Evolutionary conservation across 2,888 invertebrate species (phyloP), one percentile per base, ranked within the genome.

Genomic region (Zele albiditarsus): DNA sequence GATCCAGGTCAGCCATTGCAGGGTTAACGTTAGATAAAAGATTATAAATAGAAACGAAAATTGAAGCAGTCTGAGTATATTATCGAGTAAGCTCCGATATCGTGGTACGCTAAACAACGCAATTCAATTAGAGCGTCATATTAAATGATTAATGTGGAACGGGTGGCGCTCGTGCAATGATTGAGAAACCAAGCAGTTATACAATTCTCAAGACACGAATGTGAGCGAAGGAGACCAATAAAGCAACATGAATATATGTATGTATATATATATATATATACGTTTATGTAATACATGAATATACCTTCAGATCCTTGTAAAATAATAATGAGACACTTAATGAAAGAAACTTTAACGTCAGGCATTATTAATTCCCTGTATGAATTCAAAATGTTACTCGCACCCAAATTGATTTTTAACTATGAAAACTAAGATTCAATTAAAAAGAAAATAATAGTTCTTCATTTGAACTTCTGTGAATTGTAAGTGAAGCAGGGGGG

Each of bases 121-220:
- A 83, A 84, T 86, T 86, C 87, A 84, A 85, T 87, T 86, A 87
- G 84, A 80, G 76, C 81, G 79, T 74, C 82, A 79, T 57, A 82
- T 85, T 84, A 85, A 87, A 85, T 84, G 82, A 84, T 87, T 83
- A 82, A 81, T 80, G 81, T 80, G 82, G 80, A 82, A 81, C 81
- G 72, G 76, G 71, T 68, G 42, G 57, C 20, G 42, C 10, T 63
- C 63, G 10, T 38, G 71, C 53, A 20, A 38, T 66, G 42, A 58
- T 33, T 53, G 57, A 31, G 27, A 63, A 46, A 71, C 25, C 68
- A 62, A 12, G 25, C 6, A 14, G 65, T 53, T 42, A 12, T 31
- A 53, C 23, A 28, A 53, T 53, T 53, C 67, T 31, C 28, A 62
- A 62, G 42, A 46, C 27, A 46, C 16, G 68, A 68, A 28, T 53